phyloP scores from a whole-genome alignment of 2,113 vertebrate genomes.

The Sinocyclocheilus anshuiensis region DNA sequence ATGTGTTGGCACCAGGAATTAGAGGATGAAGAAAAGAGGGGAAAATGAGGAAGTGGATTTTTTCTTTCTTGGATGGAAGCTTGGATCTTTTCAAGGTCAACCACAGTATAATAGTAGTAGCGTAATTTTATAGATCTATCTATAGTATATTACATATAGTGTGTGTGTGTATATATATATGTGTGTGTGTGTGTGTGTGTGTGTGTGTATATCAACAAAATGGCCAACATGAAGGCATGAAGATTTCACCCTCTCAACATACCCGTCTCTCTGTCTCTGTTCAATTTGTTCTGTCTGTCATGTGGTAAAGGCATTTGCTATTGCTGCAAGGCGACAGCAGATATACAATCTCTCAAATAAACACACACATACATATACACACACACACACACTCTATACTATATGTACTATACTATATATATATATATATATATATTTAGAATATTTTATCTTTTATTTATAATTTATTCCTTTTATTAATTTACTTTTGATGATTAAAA shows the following conservation, averaged over 20 bases:
- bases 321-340: neutral
- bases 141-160: neutral
- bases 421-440: no score
- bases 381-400: no score
- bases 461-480: neutral
- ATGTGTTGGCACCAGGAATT: neutral
- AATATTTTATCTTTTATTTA: no score
- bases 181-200: no score
- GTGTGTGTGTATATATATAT: neutral
- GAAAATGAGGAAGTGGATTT: neutral
- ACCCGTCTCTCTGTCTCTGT: neutral
- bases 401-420: no score
- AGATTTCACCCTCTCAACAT: constrained; percentile 1
- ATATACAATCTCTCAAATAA: neutral
- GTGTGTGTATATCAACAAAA: neutral
- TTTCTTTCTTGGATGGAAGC: neutral
- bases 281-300: neutral
- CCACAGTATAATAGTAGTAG: neutral
- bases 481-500: neutral
- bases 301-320: neutral
- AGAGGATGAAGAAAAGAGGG: neutral
- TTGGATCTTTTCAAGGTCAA: constrained; percentile 12
- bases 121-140: neutral
- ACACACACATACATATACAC: neutral
- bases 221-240: neutral